Conservation (phyloP, 2,888 invertebrate genomes). For the Dusona sp. region DNA sequence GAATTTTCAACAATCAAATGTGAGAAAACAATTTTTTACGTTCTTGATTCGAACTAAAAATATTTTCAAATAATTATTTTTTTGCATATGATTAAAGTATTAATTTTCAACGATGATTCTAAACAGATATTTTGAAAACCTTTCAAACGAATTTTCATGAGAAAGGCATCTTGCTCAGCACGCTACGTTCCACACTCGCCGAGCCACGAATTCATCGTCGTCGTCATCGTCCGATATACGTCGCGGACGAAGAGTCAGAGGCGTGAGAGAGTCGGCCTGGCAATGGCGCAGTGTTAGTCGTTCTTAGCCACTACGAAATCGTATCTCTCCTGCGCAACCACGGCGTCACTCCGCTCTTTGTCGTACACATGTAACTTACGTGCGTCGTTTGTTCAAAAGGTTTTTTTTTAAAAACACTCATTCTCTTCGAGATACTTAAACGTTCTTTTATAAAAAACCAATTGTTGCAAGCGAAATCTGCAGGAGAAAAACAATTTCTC, state of each 20-base stretch:
- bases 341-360: slow-evolving; percentile 45
- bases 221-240: slow-evolving; percentile 51
- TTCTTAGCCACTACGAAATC: slow-evolving; percentile 40
- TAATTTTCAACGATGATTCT: not conserved
- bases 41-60: not conserved
- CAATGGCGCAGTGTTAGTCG: slow-evolving; percentile 68
- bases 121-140: not conserved
- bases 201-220: slow-evolving; percentile 56
- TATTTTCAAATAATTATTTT: not conserved
- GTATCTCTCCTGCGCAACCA: slow-evolving; percentile 47
- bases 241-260: slow-evolving; percentile 52
- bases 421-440: not conserved
- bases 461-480: not conserved
- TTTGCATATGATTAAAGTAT: not conserved
- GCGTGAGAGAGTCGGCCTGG: slow-evolving; percentile 62
- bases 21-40: not conserved
- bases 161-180: slow-evolving; percentile 26
- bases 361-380: not conserved
- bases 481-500: not conserved
- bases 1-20: too few relatives aligned
- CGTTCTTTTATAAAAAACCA: not conserved
- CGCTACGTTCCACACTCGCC: slow-evolving; percentile 38
- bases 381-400: slow-evolving; percentile 4
- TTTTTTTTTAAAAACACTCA: not conserved
- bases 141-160: not conserved